Base-by-base conservation (phyloP, 2,888 invertebrate species). In the Aethes cnicana region DNA sequence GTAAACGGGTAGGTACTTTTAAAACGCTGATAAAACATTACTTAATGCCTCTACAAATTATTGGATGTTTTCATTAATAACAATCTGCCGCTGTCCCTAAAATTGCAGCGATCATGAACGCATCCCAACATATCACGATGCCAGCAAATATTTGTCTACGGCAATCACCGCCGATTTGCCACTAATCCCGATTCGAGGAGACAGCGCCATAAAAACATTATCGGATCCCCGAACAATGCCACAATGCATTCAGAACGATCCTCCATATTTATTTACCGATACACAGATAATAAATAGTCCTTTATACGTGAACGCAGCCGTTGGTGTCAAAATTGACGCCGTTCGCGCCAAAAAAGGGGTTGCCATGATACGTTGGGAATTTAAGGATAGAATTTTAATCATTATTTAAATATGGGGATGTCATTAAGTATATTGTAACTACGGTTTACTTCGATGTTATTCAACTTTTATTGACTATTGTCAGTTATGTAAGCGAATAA, bases 221-320 rank as follows among this genome's bases (percentile, higher is more conserved):
- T 74, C 66, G 54, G 66, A 66, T 41, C 30, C 62, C 64, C 62
- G 61, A 66, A 84, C 83, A 82, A 83, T 75, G 74, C 69, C 72
- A 74, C 50, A 39, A 39, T 52, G 44, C 46, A 39, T 74, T 77
- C 76, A 74, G 68, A 70, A 65, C 64, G 67, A 71, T 74, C 75
- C 75, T 73, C 74, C 75, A 66, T 80, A 84, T 84, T 84, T 86
- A 86, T 84, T 83, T 84, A 76, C 78, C 81, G 81, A 84, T 85
- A 81, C 77, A 82, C 81, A 80, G 77, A 87, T 86, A 85, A 86
- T 86, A 84, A 81, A 82, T 81, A 74, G 68, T 66, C 71, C 64
- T 70, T 59, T 77, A 79, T 78, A 77, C 72, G 69, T 59, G 61
- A 61, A 64, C 65, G 77, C 77, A 77, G 75, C 82, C 79, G 80